Conservation (phyloP, 2,888 invertebrate species). For the Chrysopilus asiliformis region DNA sequence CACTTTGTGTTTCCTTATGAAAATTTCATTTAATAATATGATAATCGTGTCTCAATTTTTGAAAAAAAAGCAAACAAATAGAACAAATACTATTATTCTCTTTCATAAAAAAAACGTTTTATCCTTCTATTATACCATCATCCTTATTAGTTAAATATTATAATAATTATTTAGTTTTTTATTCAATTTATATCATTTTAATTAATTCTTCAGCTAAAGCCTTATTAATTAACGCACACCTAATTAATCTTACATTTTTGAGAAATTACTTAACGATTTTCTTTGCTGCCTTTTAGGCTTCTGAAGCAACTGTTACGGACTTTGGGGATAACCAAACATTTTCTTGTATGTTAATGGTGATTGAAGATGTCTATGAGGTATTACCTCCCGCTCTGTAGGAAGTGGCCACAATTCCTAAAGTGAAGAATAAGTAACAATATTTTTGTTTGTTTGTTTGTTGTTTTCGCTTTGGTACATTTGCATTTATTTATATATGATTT, state of each 20-base stretch:
- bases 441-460: background rate
- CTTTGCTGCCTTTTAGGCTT: conserved; percentile 12
- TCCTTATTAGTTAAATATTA: too few species aligned
- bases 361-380: conserved; percentile 51
- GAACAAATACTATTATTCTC: too few species aligned
- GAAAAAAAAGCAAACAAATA: too few species aligned
- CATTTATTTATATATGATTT: conserved; percentile 1
- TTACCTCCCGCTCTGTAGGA: conserved; percentile 53
- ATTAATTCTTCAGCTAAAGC: too few species aligned
- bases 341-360: conserved; percentile 42
- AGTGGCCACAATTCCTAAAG: conserved; percentile 44
- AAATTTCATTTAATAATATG: too few species aligned
- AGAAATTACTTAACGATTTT: conserved; percentile 11
- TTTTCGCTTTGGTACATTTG: conserved; percentile 1
- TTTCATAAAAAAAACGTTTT: too few species aligned
- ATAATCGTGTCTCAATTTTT: too few species aligned
- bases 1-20: too few species aligned
- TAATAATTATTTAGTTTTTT: too few species aligned
- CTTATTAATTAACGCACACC: too few species aligned
- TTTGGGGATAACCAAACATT: conserved; percentile 16
- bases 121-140: too few species aligned
- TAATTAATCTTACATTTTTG: conserved; percentile 5
- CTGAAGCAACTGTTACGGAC: conserved; percentile 17
- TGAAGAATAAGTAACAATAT: conserved; percentile 4
- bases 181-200: too few species aligned